These are phyloP conservation scores for Indri indri DNA, from an alignment of 2,113 vertebrate genomes.

Conservation along the genomic window DNA sequence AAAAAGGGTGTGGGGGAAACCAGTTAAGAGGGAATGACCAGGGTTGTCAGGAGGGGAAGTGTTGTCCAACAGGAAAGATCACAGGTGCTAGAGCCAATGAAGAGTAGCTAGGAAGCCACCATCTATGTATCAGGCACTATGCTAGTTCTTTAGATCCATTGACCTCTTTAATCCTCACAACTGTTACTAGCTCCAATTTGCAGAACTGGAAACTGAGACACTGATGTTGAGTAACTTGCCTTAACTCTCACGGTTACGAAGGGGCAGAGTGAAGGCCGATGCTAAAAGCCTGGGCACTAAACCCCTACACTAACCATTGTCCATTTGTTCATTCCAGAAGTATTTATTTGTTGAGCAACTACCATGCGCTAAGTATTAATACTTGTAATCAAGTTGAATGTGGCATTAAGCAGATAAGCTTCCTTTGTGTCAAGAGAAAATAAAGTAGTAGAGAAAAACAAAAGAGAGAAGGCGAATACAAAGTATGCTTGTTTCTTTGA, in stretches of 20 bases:
- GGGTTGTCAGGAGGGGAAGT: neutral
- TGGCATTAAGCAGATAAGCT: neutral
- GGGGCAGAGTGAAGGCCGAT: neutral
- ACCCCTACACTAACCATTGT: neutral
- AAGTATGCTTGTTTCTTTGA: neutral
- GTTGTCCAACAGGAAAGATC: too few relatives aligned
- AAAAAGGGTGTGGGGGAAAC: neutral
- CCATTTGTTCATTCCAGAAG: neutral
- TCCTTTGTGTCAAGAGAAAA: neutral
- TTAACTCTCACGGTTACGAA: neutral
- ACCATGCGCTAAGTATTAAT: neutral
- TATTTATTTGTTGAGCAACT: neutral
- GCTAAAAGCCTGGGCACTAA: neutral
- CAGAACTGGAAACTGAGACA: neutral
- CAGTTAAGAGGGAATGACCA: neutral
- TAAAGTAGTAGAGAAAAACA: neutral
- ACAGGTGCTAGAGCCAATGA: neutral
- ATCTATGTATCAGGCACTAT: rapidly evolving
- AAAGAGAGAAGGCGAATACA: neutral
- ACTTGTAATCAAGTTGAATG: neutral
- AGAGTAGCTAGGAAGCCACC: neutral
- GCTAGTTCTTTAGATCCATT: neutral
- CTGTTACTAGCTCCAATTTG: neutral
- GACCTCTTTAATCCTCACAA: neutral
- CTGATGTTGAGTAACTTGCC: neutral